Evolutionary conservation across 1,140 invertebrate genomes (phyloP).

Genomic region (Spodoptera frugiperda): DNA sequence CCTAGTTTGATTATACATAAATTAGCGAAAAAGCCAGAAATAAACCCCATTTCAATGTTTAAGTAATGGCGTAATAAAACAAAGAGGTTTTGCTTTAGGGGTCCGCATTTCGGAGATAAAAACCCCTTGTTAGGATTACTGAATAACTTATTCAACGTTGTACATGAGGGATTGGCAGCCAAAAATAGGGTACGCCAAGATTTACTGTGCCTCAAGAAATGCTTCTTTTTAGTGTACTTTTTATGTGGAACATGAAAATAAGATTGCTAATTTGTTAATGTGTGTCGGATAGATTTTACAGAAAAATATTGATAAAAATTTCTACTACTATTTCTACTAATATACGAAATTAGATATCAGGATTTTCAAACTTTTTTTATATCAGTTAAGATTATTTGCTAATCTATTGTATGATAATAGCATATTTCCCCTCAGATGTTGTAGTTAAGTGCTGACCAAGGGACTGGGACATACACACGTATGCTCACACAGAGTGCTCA

Average conservation of each 20-base stretch:
- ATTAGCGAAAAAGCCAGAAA: slow-evolving; percentile 5
- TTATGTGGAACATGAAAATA: background rate
- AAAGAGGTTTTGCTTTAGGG: slow-evolving; percentile 23
- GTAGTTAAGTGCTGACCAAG: too few species aligned
- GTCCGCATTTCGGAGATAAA: slow-evolving; percentile 23
- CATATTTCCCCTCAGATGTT: too few species aligned
- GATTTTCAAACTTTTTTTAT: too few species aligned
- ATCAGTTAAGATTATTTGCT: too few species aligned
- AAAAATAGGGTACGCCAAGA: background rate
- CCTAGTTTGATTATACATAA: background rate
- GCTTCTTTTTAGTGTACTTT: background rate
- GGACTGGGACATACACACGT: too few species aligned
- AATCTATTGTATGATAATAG: too few species aligned
- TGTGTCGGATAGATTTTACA: too few species aligned
- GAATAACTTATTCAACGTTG: slow-evolving; percentile 16
- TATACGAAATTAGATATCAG: too few species aligned
- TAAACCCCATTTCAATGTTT: slow-evolving; percentile 32
- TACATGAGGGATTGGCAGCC: slow-evolving; percentile 4
- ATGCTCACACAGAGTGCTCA: too few species aligned
- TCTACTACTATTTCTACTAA: too few species aligned
- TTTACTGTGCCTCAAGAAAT: background rate
- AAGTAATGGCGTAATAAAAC: slow-evolving; percentile 33
- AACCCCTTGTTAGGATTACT: slow-evolving; percentile 26
- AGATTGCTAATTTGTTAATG: too few species aligned
- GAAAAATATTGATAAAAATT: too few species aligned